Conservation (phyloP, 1,140 invertebrate genomes). For the Argopecten irradians region DNA sequence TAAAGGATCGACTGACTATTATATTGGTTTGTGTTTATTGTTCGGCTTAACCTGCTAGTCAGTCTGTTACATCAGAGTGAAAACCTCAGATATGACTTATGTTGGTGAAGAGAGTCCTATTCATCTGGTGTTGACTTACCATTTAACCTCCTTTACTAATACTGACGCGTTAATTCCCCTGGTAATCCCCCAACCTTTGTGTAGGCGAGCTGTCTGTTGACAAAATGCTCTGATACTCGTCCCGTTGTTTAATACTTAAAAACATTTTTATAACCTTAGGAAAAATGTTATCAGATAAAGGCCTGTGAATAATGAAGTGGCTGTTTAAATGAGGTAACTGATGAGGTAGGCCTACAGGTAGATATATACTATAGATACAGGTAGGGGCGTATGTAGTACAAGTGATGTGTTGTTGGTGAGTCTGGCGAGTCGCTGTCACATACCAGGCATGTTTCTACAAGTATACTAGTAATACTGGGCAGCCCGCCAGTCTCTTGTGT, state of each 20-base stretch:
- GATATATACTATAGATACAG: neutral
- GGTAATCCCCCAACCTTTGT: neutral
- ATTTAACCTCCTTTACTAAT: neutral
- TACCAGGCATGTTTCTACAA: neutral
- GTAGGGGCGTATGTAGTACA: slow-evolving; percentile 10
- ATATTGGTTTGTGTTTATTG: neutral
- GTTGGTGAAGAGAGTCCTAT: neutral
- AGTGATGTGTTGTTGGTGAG: neutral
- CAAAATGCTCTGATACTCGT: slow-evolving; percentile 9
- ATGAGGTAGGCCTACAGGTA: neutral
- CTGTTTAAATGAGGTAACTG: neutral
- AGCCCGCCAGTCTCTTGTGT: neutral
- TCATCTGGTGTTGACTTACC: neutral
- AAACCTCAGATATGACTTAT: neutral
- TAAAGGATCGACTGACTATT: too few species aligned
- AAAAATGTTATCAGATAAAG: slow-evolving; percentile 1
- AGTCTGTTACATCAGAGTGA: neutral
- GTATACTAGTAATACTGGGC: neutral
- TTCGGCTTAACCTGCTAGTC: neutral
- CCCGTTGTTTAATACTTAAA: neutral
- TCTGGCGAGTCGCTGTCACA: neutral
- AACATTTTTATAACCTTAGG: slow-evolving; percentile 1
- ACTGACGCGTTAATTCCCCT: neutral
- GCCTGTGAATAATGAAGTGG: neutral
- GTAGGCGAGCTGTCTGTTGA: neutral